A percentile compares a stretch with the other conserved stretches of the same genome.
phyloP scores from a whole-genome alignment of 1,140 invertebrate genomes.

The Bombus confusus region DNA sequence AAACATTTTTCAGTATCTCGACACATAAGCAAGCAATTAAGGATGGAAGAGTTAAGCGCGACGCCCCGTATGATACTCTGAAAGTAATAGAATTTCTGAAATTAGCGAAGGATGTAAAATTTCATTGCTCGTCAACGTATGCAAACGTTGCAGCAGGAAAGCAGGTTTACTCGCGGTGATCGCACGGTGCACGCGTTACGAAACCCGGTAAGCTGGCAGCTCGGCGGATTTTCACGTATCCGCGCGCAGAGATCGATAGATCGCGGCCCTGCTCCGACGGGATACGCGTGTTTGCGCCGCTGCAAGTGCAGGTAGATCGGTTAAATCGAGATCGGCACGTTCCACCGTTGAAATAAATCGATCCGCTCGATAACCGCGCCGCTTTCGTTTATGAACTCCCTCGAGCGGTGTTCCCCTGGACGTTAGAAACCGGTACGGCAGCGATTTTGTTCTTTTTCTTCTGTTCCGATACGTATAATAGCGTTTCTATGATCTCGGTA shows the following conservation, averaged over 20 bases:
- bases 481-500: too few relatives aligned
- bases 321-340: conserved; percentile 19
- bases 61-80: too few relatives aligned
- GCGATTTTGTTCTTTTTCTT: background rate
- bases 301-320: background rate
- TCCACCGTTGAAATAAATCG: conserved; percentile 1
- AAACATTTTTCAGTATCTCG: too few relatives aligned
- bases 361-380: conserved; percentile 9
- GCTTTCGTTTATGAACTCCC: conserved; percentile 4
- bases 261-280: background rate
- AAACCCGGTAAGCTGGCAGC: background rate
- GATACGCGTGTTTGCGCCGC: background rate
- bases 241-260: conserved; percentile 24
- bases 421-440: background rate
- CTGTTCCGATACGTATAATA: background rate
- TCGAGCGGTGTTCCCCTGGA: background rate
- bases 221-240: conserved; percentile 31
- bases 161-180: background rate
- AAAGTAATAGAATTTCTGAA: too few relatives aligned
- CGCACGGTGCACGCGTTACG: conserved; percentile 12
- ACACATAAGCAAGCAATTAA: too few relatives aligned
- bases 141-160: conserved; percentile 11
- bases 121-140: background rate
- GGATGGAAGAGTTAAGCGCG: too few relatives aligned
- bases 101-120: background rate